A percentile compares a stretch with the other conserved stretches of the same genome.
These are phyloP conservation scores for Ptilorrhoa leucosticta DNA, from an alignment of 2,113 vertebrate species.

Conservation along the genomic window DNA sequence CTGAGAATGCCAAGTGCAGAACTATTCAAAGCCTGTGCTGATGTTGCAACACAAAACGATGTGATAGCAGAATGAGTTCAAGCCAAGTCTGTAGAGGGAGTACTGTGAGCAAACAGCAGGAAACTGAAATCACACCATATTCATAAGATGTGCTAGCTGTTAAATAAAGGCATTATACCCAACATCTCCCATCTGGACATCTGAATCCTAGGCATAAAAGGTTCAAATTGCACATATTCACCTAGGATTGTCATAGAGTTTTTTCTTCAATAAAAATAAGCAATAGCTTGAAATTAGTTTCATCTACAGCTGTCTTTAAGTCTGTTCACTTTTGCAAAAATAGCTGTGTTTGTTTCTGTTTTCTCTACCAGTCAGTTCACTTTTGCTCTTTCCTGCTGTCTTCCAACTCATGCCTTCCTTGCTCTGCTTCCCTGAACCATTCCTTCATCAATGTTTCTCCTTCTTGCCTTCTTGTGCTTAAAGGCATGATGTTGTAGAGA, in stretches of 20 bases:
- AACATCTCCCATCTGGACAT: background rate
- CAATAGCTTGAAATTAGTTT: background rate
- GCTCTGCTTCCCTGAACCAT: background rate
- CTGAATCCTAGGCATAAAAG: background rate
- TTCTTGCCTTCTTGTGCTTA: background rate
- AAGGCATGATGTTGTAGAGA: background rate
- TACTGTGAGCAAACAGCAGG: background rate
- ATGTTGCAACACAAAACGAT: slow-evolving; percentile 17
- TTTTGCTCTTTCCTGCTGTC: background rate
- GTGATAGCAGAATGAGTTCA: background rate
- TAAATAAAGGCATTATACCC: background rate
- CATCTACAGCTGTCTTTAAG: background rate
- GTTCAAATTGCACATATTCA: background rate
- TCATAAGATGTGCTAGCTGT: background rate
- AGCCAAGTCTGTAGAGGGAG: slow-evolving; percentile 16
- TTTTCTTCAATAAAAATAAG: background rate
- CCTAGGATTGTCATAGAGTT: background rate
- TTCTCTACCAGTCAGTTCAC: background rate
- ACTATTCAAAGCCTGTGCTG: slow-evolving; percentile 40
- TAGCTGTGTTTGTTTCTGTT: background rate
- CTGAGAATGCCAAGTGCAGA: slow-evolving; percentile 30
- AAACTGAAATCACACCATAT: slow-evolving; percentile 4
- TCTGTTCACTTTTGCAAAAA: background rate
- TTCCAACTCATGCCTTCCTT: background rate
- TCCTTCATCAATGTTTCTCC: background rate